Base-by-base conservation (phyloP, 2,113 vertebrate genomes). In the Chaetorhynchus papuensis region DNA sequence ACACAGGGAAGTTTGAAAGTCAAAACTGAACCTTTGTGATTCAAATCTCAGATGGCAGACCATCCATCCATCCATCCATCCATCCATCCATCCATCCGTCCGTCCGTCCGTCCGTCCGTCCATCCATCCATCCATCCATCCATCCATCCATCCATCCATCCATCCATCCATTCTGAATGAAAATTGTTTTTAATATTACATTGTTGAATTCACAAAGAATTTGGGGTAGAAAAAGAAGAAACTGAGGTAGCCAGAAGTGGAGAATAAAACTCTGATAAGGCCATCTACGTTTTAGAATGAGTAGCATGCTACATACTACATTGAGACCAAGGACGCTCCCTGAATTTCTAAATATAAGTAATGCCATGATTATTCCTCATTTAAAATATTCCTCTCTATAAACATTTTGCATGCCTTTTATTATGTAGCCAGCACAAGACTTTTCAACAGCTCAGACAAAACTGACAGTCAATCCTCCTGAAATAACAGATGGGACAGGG, bases 401-500 rank as follows among this genome's bases (percentile, higher is more conserved):
- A 90, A 59, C 15, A 57, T 49, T 93, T 75, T 60, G 28, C n/a
- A 71, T 83, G 17, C 23, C 50, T 95, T 94, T 94, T 78, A 49
- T 93, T 83, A 60, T 81, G 59, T 26, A 90, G 53, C 22, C 44
- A 95, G 24, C 64, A 75, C 27, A 56, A 52, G 54, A 31, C 31
- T 88, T 86, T 82, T 91, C 24, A 64, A 41, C 1, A 2, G 31
- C 71, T 92, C 75, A 90, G 54, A 20, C 59, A 93, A 90, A 87
- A 68, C 3, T 90, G 79, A 66, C 72, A 83, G 59, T 61, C 88
- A 79, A 6, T 39, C 21, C 35, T 90, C 37, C 89, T 91, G 54
- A 92, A 95, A 94, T 39, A 90, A 88, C 85, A 95, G 93, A 86
- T 93, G 84, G 88, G 85, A 27, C 44, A 54, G 28, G 60, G 54